These are phyloP conservation scores for Atlantisia rogersi DNA, from an alignment of 2,113 vertebrate species.

Conservation along the genomic window DNA sequence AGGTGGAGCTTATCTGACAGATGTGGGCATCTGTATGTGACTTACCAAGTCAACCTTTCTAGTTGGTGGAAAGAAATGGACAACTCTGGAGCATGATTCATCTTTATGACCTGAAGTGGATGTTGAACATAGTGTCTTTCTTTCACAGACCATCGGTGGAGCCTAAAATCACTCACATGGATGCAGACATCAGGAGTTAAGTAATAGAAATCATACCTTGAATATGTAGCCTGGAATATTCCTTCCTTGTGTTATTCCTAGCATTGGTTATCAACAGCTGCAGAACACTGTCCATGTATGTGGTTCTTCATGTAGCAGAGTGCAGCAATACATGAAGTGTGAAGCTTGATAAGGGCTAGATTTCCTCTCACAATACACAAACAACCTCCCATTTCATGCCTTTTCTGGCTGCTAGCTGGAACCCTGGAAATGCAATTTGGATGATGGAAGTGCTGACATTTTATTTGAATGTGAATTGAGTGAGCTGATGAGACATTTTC, in stretches of 20 bases:
- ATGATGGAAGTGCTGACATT: not conserved
- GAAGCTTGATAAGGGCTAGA: not conserved
- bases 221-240: not conserved
- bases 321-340: not conserved
- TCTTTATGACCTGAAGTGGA: not conserved
- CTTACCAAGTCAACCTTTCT: not conserved
- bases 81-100: not conserved
- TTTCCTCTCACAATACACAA: not conserved
- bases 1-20: not conserved
- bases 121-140: not conserved
- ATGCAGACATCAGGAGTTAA: not conserved
- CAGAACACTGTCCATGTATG: not conserved
- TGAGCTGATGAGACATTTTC: not conserved
- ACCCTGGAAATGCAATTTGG: not conserved
- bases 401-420: not conserved
- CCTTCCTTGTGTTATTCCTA: not conserved
- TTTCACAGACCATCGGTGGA: accelerated
- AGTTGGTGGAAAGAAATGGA: not conserved
- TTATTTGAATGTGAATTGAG: not conserved
- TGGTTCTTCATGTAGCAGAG: not conserved
- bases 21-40: not conserved
- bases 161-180: not conserved
- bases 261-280: not conserved
- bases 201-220: not conserved
- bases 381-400: not conserved